Percentiles rank a stretch among this genome's conserved stretches.
Evolutionary conservation across 2,888 invertebrate genomes (phyloP).

Genomic region (Aleiodes leptofemur): DNA sequence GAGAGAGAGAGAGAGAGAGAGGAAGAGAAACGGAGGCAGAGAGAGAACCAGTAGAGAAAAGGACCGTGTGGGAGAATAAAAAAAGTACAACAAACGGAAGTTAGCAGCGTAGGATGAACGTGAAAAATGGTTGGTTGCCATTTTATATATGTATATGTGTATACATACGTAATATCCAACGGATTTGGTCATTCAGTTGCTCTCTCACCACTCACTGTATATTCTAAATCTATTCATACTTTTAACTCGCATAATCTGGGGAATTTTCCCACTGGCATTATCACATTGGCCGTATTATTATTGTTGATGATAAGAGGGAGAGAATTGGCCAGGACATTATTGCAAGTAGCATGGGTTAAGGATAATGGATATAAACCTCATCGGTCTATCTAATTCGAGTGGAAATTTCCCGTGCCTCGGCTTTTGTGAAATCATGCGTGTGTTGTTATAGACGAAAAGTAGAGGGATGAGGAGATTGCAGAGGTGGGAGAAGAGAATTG

Average conservation of each 20-base stretch:
- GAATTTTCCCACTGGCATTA: constrained; percentile 46
- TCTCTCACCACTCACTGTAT: neutral
- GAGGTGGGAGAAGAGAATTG: neutral
- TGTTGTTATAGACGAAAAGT: constrained; percentile 6
- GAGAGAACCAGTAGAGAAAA: constrained; percentile 36
- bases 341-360: constrained; percentile 17
- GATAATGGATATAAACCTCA: constrained; percentile 23
- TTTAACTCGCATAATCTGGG: constrained; percentile 38
- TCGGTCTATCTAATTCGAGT: constrained; percentile 42
- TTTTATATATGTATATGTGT: constrained; percentile 16
- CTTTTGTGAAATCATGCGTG: constrained; percentile 43
- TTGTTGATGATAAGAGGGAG: neutral
- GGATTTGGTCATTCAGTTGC: constrained; percentile 50
- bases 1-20: constrained; percentile 3
- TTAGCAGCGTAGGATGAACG: constrained; percentile 51
- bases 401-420: constrained; percentile 40
- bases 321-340: constrained; percentile 7
- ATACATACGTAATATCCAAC: constrained; percentile 39
- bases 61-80: constrained; percentile 42
- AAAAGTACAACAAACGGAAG: constrained; percentile 43
- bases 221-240: constrained; percentile 34
- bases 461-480: neutral
- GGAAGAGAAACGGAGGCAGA: neutral
- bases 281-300: neutral
- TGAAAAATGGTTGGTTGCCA: constrained; percentile 50